Conservation (phyloP, 2,113 vertebrate genomes). For the Phasianus colchicus region DNA sequence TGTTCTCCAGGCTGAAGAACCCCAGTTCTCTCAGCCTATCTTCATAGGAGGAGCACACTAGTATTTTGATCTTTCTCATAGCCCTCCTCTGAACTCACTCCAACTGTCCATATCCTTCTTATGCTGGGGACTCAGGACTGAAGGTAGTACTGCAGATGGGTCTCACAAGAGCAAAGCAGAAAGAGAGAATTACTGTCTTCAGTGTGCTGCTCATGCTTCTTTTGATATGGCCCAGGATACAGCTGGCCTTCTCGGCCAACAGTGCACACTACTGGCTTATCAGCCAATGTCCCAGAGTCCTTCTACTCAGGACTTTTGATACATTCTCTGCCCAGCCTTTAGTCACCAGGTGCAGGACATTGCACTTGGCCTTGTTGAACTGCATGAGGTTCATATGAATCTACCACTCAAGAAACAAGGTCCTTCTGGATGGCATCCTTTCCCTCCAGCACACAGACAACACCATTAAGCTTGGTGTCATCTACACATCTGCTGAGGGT, state of each 20-base stretch:
- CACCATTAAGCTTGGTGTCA: not conserved
- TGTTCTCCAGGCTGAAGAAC: not conserved
- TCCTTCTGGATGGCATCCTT: not conserved
- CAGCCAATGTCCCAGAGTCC: no score
- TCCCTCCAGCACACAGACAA: not conserved
- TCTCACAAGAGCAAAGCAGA: not conserved
- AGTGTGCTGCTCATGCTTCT: not conserved
- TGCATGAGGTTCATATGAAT: not conserved
- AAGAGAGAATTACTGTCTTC: not conserved
- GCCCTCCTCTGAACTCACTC: not conserved
- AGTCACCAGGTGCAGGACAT: not conserved
- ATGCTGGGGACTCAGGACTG: not conserved
- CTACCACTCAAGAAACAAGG: not conserved
- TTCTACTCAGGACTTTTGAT: not conserved
- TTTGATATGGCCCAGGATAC: not conserved
- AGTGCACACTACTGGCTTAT: not conserved
- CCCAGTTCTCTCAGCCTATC: not conserved
- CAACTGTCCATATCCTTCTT: not conserved
- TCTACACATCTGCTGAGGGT: not conserved
- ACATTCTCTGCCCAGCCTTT: not conserved
- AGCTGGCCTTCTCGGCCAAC: not conserved
- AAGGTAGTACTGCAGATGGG: not conserved
- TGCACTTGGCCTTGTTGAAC: not conserved
- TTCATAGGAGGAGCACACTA: not conserved
- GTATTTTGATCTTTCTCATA: not conserved